These are phyloP conservation scores for Odontesthes bonariensis DNA, from an alignment of 2,113 vertebrate genomes.

Conservation along the genomic window DNA sequence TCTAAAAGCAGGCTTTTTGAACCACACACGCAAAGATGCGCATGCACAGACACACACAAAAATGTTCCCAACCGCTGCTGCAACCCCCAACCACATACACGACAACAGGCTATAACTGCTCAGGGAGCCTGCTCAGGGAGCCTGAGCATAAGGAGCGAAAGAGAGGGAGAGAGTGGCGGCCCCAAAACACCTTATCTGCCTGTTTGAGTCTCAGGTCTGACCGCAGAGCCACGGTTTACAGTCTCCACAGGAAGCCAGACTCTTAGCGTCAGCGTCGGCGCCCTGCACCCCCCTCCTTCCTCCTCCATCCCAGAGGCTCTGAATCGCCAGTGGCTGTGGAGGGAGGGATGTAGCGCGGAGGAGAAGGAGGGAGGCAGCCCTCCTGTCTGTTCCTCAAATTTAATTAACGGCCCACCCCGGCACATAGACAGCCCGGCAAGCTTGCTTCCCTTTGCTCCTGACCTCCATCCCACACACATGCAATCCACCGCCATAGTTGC, in stretches of 20 bases:
- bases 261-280: constrained; percentile 79
- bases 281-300: constrained; percentile 48
- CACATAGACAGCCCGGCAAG: constrained; percentile 76
- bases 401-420: constrained; percentile 85
- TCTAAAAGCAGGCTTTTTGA: constrained; percentile 59
- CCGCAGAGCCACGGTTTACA: constrained; percentile 85
- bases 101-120: constrained; percentile 70
- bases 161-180: constrained; percentile 39
- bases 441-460: constrained; percentile 78
- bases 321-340: constrained; percentile 73
- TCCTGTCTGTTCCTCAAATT: constrained; percentile 87
- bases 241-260: constrained; percentile 87
- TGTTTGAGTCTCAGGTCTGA: constrained; percentile 85
- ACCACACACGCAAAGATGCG: constrained; percentile 57
- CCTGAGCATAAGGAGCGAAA: constrained; percentile 58
- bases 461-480: constrained; percentile 56
- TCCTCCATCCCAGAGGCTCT: constrained; percentile 58
- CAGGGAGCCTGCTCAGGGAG: constrained; percentile 73
- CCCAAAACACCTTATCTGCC: constrained; percentile 83
- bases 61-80: constrained; percentile 59
- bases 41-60: constrained; percentile 56
- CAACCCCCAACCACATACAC: constrained; percentile 60
- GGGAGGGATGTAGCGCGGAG: constrained; percentile 60
- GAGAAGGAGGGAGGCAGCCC: constrained; percentile 78
- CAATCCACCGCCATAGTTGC: constrained; percentile 66